phyloP scores from a whole-genome alignment of 1,140 invertebrate species.

The Stegodyphus mimosarum region DNA sequence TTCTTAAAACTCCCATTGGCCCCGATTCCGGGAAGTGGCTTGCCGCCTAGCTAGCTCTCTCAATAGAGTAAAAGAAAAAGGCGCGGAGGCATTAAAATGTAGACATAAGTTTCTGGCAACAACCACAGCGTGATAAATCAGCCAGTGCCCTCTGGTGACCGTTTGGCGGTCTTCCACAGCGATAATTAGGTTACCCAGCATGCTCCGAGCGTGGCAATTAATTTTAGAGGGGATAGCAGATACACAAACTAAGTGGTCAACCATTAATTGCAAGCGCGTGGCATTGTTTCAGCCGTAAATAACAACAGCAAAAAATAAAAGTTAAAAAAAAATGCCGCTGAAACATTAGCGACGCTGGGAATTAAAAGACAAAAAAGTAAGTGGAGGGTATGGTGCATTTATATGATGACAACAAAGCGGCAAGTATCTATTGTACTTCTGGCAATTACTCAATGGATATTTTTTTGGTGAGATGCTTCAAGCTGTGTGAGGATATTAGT shows the following conservation, averaged over 20 bases:
- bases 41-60: too few relatives aligned
- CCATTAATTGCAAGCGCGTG: constrained; percentile 50
- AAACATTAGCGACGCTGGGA: constrained; percentile 8
- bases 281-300: constrained; percentile 41
- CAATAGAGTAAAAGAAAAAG: too few relatives aligned
- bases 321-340: constrained; percentile 10
- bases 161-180: constrained; percentile 55
- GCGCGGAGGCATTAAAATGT: constrained; percentile 39
- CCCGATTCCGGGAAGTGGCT: too few relatives aligned
- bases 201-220: constrained; percentile 48
- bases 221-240: constrained; percentile 36
- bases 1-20: too few relatives aligned
- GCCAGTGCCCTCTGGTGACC: constrained; percentile 48
- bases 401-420: constrained; percentile 30
- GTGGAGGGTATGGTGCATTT: constrained; percentile 14
- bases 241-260: constrained; percentile 59
- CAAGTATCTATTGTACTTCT: constrained; percentile 35
- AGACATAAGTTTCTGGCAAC: constrained; percentile 57
- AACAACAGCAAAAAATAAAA: constrained; percentile 8
- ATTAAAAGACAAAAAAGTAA: constrained; percentile 4
- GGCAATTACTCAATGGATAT: constrained; percentile 42
- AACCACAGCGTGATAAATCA: constrained; percentile 47
- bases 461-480: constrained; percentile 14
- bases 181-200: constrained; percentile 57
- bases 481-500: constrained; percentile 21